Conservation (phyloP, 2,113 vertebrate species). For the Parus major region DNA sequence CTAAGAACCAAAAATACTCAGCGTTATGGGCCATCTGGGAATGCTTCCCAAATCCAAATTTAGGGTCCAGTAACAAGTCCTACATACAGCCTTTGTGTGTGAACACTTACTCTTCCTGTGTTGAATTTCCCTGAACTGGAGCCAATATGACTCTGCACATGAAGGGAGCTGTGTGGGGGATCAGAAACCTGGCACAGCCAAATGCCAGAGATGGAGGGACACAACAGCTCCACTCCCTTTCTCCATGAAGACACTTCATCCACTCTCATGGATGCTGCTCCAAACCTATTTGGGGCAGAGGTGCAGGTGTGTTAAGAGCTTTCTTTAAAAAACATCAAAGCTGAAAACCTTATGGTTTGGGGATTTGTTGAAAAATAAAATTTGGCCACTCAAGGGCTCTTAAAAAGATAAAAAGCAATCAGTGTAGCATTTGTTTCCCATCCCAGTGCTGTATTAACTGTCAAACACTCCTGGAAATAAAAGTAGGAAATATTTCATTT, state of each 20-base stretch:
- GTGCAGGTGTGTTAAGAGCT: background rate
- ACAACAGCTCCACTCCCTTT: background rate
- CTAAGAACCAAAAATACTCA: slow-evolving; percentile 37
- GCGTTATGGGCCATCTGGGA: slow-evolving; percentile 45
- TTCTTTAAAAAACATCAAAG: background rate
- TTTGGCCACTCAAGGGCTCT: background rate
- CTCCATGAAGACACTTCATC: background rate
- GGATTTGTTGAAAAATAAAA: background rate
- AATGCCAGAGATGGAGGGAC: background rate
- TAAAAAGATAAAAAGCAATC: background rate
- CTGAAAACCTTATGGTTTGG: background rate
- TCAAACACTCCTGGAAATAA: background rate
- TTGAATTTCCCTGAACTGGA: slow-evolving; percentile 13
- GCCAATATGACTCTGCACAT: slow-evolving; percentile 2
- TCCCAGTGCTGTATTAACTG: background rate
- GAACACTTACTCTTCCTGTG: slow-evolving; percentile 14
- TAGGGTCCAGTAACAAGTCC: slow-evolving; percentile 45
- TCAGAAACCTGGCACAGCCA: background rate
- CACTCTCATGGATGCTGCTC: background rate
- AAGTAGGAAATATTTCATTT: background rate
- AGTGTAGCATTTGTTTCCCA: background rate
- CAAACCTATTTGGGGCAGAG: accelerated
- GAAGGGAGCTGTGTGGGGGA: background rate
- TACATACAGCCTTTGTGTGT: slow-evolving; percentile 16
- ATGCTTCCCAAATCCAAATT: slow-evolving; percentile 53